Percentiles rank a stretch among this genome's conserved stretches.
phyloP scores from a whole-genome alignment of 2,113 vertebrate genomes.

The Phalacrocorax aristotelis region DNA sequence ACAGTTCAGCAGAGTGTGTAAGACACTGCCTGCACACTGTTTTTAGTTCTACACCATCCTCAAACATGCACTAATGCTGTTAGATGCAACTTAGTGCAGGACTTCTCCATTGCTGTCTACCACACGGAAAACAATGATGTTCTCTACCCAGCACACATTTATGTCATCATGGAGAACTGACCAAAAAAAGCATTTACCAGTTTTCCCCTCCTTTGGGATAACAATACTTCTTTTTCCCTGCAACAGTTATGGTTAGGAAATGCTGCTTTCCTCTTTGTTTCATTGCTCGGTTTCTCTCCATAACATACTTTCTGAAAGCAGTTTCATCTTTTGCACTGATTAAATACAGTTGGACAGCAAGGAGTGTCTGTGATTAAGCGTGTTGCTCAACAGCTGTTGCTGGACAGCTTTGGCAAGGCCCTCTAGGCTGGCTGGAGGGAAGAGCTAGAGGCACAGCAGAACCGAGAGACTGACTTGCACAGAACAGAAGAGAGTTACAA shows the following conservation, averaged over 20 bases:
- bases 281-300: not conserved
- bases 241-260: not conserved
- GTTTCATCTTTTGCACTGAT: not conserved
- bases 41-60: not conserved
- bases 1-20: not conserved
- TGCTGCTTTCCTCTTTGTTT: not conserved
- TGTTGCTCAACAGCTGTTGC: conserved; percentile 31
- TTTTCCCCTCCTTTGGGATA: not conserved
- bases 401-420: conserved; percentile 49
- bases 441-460: conserved; percentile 18
- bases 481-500: not conserved
- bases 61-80: not conserved
- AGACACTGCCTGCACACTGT: accelerated
- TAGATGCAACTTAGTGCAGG: not conserved
- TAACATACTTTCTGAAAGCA: not conserved
- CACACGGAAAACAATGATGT: accelerated
- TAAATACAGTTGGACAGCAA: conserved; percentile 40
- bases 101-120: not conserved
- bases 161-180: accelerated
- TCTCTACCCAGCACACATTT: not conserved
- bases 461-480: not conserved
- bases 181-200: not conserved
- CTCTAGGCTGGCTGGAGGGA: not conserved
- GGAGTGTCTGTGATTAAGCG: conserved; percentile 10
- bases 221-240: not conserved